Evolutionary conservation across 2,888 invertebrate species (phyloP).

Genomic region (Lydus trimaculatus): DNA sequence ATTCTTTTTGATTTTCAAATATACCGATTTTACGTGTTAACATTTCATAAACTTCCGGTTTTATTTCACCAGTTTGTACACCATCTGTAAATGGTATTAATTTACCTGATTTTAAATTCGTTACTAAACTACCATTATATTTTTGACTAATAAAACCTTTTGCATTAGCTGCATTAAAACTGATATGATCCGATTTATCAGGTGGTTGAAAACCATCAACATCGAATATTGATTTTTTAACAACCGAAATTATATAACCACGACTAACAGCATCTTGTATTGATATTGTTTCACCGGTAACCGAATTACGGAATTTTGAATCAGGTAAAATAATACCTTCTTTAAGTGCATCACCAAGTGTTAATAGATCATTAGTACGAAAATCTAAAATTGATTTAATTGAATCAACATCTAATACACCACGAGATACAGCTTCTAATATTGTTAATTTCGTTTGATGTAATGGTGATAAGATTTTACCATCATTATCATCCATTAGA

Average conservation of each 20-base stretch:
- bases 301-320: slow-evolving; percentile 77
- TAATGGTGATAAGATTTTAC: slow-evolving; percentile 81
- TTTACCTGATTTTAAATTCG: slow-evolving; percentile 77
- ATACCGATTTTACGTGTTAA: slow-evolving; percentile 84
- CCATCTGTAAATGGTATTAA: slow-evolving; percentile 82
- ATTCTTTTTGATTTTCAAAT: slow-evolving; percentile 75
- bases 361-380: slow-evolving; percentile 78
- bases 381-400: slow-evolving; percentile 87
- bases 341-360: slow-evolving; percentile 84
- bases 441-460: slow-evolving; percentile 79
- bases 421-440: slow-evolving; percentile 84
- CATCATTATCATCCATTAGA: slow-evolving; percentile 78
- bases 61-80: slow-evolving; percentile 77
- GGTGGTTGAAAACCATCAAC: slow-evolving; percentile 91
- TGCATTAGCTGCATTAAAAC: slow-evolving; percentile 81
- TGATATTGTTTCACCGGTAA: slow-evolving; percentile 75
- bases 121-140: slow-evolving; percentile 73
- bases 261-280: slow-evolving; percentile 89
- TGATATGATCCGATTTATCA: slow-evolving; percentile 80
- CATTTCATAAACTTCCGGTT: slow-evolving; percentile 88
- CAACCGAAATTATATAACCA: slow-evolving; percentile 87
- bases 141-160: slow-evolving; percentile 80
- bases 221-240: slow-evolving; percentile 88
- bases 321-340: slow-evolving; percentile 80
- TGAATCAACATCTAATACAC: slow-evolving; percentile 84